Percentiles rank a stretch among this genome's conserved stretches.
These are phyloP conservation scores for Gambusia holbrooki DNA, from an alignment of 2,113 vertebrate genomes.

Conservation along the genomic window DNA sequence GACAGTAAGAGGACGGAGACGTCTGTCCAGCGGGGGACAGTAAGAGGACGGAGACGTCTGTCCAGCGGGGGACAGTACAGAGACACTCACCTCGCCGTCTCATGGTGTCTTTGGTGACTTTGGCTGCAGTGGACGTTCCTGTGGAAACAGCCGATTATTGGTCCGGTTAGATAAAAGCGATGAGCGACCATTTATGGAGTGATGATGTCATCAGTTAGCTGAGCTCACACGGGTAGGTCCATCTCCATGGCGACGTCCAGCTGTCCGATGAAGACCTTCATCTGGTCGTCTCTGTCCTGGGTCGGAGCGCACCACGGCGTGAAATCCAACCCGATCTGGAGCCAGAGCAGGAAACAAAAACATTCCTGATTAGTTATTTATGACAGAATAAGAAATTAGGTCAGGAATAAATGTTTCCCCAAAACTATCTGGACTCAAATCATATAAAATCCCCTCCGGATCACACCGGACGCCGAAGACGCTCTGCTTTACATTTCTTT, in stretches of 20 bases:
- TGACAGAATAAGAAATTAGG: no score
- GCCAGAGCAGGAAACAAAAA: neutral
- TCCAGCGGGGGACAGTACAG: neutral
- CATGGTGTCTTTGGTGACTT: conserved; percentile 58
- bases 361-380: no score
- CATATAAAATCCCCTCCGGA: no score
- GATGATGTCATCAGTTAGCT: no score
- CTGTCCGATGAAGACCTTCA: conserved; percentile 61
- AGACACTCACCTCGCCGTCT: conserved; percentile 63
- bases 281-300: conserved; percentile 60
- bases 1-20: accelerated
- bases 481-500: no score
- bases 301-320: conserved; percentile 52
- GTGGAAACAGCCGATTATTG: conserved; percentile 2
- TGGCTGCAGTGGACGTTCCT: conserved; percentile 74
- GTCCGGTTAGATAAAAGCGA: no score
- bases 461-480: no score
- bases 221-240: conserved; percentile 61
- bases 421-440: no score
- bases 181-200: no score
- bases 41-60: accelerated
- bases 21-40: no score
- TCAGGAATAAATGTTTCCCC: no score
- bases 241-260: conserved; percentile 67
- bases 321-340: conserved; percentile 70